Percentiles rank a stretch among this genome's conserved stretches.
phyloP scores from a whole-genome alignment of 2,797 vertebrate genomes.

The Danio tinwini region DNA sequence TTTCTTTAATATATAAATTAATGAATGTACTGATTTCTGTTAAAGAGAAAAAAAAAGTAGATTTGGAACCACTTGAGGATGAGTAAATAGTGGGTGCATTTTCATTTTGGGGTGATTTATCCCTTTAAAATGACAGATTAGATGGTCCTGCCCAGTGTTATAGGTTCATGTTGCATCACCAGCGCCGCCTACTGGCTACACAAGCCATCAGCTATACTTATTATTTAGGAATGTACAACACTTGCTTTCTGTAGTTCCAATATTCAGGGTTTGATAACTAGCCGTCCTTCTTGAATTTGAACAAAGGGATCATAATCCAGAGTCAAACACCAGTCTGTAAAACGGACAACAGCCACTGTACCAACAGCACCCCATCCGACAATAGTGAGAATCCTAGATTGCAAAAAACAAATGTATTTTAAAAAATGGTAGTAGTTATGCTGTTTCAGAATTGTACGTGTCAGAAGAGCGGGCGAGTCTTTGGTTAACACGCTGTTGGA shows the following conservation, averaged over 20 bases:
- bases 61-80: no score
- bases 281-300: conserved; percentile 85
- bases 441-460: no score
- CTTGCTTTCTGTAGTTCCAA: background rate
- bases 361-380: conserved; percentile 81
- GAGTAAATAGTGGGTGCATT: no score
- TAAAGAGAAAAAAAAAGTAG: no score
- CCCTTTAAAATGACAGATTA: background rate
- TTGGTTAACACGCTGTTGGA: background rate
- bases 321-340: conserved; percentile 87
- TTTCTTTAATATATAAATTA: no score
- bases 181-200: conserved; percentile 6
- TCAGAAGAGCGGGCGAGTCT: background rate
- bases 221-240: background rate
- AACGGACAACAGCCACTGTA: conserved; percentile 80
- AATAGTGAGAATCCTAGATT: conserved; percentile 80
- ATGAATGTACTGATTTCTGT: no score
- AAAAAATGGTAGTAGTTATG: background rate
- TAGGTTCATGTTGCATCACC: background rate
- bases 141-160: background rate
- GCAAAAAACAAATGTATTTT: background rate
- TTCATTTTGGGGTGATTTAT: no score
- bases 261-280: conserved; percentile 56
- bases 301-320: conserved; percentile 90
- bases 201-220: background rate